Base-by-base conservation (phyloP, 2,113 vertebrate genomes). In the Poeciliopsis occidentalis region DNA sequence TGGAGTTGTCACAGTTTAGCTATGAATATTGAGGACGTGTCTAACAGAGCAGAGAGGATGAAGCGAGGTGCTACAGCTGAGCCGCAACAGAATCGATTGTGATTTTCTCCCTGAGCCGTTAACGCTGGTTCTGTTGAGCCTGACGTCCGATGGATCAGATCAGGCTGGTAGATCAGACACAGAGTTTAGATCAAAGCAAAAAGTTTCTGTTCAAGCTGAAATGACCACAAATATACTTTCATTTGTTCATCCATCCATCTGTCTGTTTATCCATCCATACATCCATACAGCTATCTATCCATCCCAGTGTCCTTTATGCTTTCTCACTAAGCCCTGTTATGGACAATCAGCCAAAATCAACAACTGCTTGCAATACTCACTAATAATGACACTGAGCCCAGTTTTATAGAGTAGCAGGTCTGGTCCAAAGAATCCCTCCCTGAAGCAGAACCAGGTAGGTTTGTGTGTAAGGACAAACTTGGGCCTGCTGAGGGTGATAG, bases 21-120 rank as follows among this genome's bases (percentile, higher is more conserved):
- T 71, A 12, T 64, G 74, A 76, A 79, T 84, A 87, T 79, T 67
- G 79, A 83, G 61, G 29, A 75, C 81, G 26, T 13, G 76, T 80
- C 81, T 12, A 0, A 37, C 64, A 64, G 27, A 30, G 39, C 63
- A 30, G 39, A 63, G 44, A 76, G 71, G 75, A 71, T 76, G 71
- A 71, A 73, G 72, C 1, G 30, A 79, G 71, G 1, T 68, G 77
- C 62, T 34, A 10, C n/a, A 64, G 74, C 54, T 39, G 0, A 67
- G 44, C 66, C 1, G 24, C 60, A 29, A 66, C 27, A 71, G 66
- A 82, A 84, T 88, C 83, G 62, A 82, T 86, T 67, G 70, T 64
- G 73, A 83, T 81, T 71, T 84, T 73, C 78, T 67, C 71, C 71
- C 67, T 62, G 62, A 69, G 63, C 78, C 31, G 78, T 61, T 71